phyloP scores from a whole-genome alignment of 2,113 vertebrate species.

The Chrysemys picta region DNA sequence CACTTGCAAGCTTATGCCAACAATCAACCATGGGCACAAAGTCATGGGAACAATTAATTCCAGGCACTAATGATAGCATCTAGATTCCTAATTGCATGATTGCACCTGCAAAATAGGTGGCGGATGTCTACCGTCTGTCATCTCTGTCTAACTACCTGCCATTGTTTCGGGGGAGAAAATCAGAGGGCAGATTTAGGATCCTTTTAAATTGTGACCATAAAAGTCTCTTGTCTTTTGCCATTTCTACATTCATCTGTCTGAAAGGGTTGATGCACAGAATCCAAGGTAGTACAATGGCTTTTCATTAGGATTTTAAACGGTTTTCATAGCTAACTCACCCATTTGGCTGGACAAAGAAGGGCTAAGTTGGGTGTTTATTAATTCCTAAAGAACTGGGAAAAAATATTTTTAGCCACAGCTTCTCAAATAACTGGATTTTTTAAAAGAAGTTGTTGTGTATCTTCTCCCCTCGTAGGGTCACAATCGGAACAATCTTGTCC shows the following conservation, averaged over 20 bases:
- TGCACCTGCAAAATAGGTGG: neutral
- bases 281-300: neutral
- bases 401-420: neutral
- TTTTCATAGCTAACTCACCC: neutral
- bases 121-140: neutral
- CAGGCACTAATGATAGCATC: neutral
- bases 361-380: neutral
- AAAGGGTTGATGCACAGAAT: neutral
- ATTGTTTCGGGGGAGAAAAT: neutral
- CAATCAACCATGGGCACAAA: neutral
- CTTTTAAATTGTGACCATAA: neutral
- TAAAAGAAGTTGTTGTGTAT: conserved; percentile 48
- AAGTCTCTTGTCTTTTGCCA: accelerated
- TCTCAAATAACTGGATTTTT: conserved; percentile 5
- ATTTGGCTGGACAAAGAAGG: neutral
- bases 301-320: conserved; percentile 6
- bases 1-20: neutral
- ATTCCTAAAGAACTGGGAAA: conserved; percentile 5
- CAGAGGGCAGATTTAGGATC: neutral
- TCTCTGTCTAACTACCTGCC: neutral
- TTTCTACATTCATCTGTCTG: neutral
- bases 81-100: neutral
- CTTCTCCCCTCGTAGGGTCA: conserved; percentile 54
- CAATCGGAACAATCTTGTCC: conserved; percentile 52
- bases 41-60: neutral